Conservation (phyloP, 2,797 vertebrate genomes). For the Hyperoplus immaculatus region DNA sequence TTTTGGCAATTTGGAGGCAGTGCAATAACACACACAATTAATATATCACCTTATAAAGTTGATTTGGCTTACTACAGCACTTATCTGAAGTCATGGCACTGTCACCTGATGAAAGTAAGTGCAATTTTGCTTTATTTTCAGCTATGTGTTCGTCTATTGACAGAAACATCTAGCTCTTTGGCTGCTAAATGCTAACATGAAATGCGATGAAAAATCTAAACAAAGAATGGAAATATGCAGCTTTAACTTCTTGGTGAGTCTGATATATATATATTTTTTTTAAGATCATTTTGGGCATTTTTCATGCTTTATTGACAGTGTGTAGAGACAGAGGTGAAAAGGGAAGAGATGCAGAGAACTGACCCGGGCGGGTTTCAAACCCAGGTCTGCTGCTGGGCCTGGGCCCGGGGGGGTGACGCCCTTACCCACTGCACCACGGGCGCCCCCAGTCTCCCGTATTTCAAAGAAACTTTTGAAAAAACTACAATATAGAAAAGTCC, state of each 20-base stretch:
- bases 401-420: too few species aligned
- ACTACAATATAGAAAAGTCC: not conserved
- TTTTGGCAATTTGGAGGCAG: not conserved
- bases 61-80: not conserved
- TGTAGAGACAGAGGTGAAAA: too few species aligned
- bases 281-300: too few species aligned
- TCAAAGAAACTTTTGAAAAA: constrained; percentile 1
- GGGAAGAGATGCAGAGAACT: too few species aligned
- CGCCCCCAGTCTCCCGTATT: too few species aligned
- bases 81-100: not conserved
- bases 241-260: not conserved
- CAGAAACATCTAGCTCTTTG: not conserved
- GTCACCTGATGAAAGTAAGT: not conserved
- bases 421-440: too few species aligned
- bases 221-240: not conserved
- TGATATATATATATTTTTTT: too few species aligned
- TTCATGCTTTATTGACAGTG: too few species aligned
- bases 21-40: not conserved
- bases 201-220: not conserved
- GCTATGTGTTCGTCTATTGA: not conserved
- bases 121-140: not conserved
- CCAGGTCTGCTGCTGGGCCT: too few species aligned
- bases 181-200: not conserved
- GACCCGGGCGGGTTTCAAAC: too few species aligned
- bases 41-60: not conserved